Evolutionary conservation across 2,797 vertebrate genomes (phyloP).

Genomic region (Semaprochilodus insignis): DNA sequence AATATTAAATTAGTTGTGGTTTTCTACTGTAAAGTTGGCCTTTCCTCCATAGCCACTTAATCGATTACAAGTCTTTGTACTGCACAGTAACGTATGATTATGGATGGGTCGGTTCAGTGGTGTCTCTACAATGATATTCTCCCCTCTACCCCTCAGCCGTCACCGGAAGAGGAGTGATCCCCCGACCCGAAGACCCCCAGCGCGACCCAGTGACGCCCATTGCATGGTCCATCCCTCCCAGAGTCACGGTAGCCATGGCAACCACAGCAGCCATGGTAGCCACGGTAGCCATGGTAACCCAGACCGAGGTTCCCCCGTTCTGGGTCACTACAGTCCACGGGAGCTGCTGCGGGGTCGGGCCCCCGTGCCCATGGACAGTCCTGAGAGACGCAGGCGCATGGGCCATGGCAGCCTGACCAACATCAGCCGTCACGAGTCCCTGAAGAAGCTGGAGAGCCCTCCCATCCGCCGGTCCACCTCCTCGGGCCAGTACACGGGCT

Average conservation of each 20-base stretch:
- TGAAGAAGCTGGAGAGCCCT: slow-evolving; percentile 95
- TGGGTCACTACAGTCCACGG: slow-evolving; percentile 88
- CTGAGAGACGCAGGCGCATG: slow-evolving; percentile 86
- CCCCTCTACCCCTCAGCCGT: slow-evolving; percentile 68
- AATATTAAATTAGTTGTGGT: no score
- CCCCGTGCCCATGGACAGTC: slow-evolving; percentile 87
- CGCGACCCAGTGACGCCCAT: slow-evolving; percentile 87
- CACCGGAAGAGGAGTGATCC: slow-evolving; percentile 92
- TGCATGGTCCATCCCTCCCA: slow-evolving; percentile 88
- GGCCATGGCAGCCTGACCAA: slow-evolving; percentile 94
- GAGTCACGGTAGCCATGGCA: slow-evolving; percentile 60
- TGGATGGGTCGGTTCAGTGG: not conserved
- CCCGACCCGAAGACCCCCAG: slow-evolving; percentile 86
- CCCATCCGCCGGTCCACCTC: slow-evolving; percentile 96
- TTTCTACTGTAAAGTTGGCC: no score
- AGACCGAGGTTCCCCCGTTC: slow-evolving; percentile 87
- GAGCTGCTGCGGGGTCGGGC: slow-evolving; percentile 87
- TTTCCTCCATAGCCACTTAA: no score
- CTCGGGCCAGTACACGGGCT: slow-evolving; percentile 93
- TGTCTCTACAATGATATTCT: not conserved
- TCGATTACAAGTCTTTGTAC: not conserved
- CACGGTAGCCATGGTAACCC: slow-evolving; percentile 64
- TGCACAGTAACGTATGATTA: not conserved
- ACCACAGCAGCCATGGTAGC: slow-evolving; percentile 57
- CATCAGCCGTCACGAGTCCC: slow-evolving; percentile 93